phyloP scores from a whole-genome alignment of 1,140 invertebrate genomes.

The Aphis gossypii region DNA sequence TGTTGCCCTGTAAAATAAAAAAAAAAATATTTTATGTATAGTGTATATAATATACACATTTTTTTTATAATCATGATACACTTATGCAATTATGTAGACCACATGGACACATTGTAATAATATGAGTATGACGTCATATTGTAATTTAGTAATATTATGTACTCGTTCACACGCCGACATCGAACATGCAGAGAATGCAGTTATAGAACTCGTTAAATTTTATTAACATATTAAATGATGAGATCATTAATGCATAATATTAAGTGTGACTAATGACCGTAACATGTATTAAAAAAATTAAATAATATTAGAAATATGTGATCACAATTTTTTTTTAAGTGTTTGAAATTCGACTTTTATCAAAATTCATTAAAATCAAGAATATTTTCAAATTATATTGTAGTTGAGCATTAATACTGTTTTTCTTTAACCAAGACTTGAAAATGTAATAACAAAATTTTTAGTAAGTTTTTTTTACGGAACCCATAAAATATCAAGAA shows the following conservation, averaged over 20 bases:
- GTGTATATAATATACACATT: neutral
- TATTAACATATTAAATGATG: neutral
- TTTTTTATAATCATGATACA: neutral
- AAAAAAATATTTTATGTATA: neutral
- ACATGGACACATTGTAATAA: neutral
- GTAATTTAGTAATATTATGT: neutral
- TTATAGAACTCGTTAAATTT: slow-evolving; percentile 25
- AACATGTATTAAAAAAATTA: neutral
- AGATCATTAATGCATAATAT: slow-evolving; percentile 11
- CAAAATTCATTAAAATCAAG: too few relatives aligned
- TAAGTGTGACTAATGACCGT: neutral
- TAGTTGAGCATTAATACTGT: too few relatives aligned
- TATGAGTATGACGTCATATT: slow-evolving; percentile 31
- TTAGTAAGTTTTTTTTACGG: too few relatives aligned
- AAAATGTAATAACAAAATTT: too few relatives aligned
- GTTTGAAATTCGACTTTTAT: too few relatives aligned
- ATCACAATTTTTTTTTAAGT: too few relatives aligned
- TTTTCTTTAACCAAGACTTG: too few relatives aligned
- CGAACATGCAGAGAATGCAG: neutral
- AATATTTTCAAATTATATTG: too few relatives aligned
- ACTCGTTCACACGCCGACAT: neutral
- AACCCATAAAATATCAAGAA: too few relatives aligned
- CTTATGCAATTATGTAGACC: neutral
- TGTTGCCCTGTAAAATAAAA: slow-evolving; percentile 21
- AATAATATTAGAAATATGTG: too few relatives aligned